A percentile compares a stretch with the other conserved stretches of the same genome.
phyloP scores from a whole-genome alignment of 2,113 vertebrate species.

The Empidonax traillii region DNA sequence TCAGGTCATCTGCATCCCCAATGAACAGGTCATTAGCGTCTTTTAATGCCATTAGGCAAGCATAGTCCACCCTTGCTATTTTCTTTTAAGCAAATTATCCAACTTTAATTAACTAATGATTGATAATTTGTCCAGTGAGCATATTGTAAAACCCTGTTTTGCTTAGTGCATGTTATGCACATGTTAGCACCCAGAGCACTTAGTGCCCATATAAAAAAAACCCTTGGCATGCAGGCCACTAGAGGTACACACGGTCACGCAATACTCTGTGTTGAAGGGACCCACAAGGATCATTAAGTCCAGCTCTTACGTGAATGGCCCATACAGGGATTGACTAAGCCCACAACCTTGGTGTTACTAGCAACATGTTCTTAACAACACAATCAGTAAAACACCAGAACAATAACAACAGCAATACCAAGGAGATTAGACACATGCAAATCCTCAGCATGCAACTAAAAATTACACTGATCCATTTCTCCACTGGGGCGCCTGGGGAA shows the following conservation, averaged over 20 bases:
- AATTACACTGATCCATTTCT: background rate
- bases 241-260: background rate
- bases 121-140: background rate
- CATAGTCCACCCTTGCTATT: background rate
- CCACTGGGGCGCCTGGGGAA: background rate
- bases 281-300: background rate
- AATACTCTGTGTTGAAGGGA: background rate
- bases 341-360: background rate
- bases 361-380: background rate
- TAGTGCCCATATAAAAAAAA: background rate
- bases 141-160: background rate
- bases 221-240: background rate
- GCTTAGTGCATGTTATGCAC: background rate
- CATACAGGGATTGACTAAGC: rapidly evolving
- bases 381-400: background rate
- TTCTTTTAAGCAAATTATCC: background rate
- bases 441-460: background rate
- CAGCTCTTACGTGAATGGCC: background rate
- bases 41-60: background rate
- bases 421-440: background rate
- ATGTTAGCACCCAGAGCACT: background rate
- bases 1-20: background rate
- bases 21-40: background rate
- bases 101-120: background rate
- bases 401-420: background rate